A percentile compares a stretch with the other conserved stretches of the same genome.
Evolutionary conservation across 2,113 vertebrate species (phyloP).

Genomic region (Cardinalis cardinalis): DNA sequence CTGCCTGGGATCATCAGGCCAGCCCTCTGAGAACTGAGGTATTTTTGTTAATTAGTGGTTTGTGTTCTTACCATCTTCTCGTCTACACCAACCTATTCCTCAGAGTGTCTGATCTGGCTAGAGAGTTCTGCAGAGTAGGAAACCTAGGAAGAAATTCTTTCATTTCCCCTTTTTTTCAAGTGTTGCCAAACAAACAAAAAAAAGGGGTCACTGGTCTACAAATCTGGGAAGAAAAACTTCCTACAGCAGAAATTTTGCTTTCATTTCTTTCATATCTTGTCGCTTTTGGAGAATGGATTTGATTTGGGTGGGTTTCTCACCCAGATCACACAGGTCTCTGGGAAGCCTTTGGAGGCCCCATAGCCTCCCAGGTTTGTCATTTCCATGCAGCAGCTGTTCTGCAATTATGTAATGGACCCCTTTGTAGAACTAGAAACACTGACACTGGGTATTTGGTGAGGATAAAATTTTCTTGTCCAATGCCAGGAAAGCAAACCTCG

Average conservation of each 20-base stretch:
- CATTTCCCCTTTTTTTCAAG: not conserved
- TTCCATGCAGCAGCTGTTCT: not conserved
- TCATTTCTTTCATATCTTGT: not conserved
- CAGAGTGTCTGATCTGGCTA: not conserved
- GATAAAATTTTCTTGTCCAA: not conserved
- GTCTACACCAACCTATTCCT: not conserved
- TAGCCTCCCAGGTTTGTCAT: not conserved
- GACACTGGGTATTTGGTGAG: not conserved
- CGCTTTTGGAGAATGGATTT: not conserved
- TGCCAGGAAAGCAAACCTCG: not conserved
- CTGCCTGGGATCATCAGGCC: not conserved
- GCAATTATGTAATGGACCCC: not conserved
- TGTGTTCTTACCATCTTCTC: not conserved
- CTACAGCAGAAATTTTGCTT: not conserved
- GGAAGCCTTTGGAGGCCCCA: not conserved
- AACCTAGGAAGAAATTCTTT: not conserved
- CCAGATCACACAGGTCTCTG: not conserved
- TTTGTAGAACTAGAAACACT: not conserved
- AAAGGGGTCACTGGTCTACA: fast-evolving
- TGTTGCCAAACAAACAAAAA: not conserved
- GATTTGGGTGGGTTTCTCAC: not conserved
- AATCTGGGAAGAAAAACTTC: not conserved
- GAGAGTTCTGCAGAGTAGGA: not conserved
- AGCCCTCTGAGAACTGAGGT: not conserved
- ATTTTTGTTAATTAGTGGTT: not conserved